phyloP scores from a whole-genome alignment of 2,797 vertebrate genomes.

The Coregonus sp. region DNA sequence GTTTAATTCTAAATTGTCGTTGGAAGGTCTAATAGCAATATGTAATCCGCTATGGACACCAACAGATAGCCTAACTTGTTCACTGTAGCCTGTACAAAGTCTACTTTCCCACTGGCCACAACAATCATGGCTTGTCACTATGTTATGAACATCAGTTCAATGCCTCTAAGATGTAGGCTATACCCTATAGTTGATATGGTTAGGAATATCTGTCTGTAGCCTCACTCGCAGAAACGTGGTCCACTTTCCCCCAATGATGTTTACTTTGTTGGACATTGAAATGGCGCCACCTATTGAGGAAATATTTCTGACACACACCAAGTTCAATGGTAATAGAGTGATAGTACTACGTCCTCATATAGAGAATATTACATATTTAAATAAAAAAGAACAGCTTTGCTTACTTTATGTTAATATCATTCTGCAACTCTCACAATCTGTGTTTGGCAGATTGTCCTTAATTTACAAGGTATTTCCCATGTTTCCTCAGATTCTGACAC shows the following conservation, averaged over 20 bases:
- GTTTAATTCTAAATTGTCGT: not conserved
- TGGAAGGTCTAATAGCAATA: not conserved
- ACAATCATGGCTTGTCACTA: not conserved
- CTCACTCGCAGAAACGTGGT: not conserved
- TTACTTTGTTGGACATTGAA: constrained; percentile 22
- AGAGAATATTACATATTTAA: not conserved
- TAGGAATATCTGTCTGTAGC: not conserved
- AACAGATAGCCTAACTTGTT: not conserved
- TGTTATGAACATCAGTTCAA: not conserved
- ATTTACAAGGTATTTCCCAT: not conserved
- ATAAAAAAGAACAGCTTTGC: not conserved
- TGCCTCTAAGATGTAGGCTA: not conserved
- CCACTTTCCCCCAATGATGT: not conserved
- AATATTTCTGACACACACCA: constrained; percentile 16
- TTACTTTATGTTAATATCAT: not conserved
- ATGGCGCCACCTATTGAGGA: constrained; percentile 52
- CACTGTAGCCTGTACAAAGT: not conserved
- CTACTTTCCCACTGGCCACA: not conserved
- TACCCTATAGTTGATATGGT: not conserved
- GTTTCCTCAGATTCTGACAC: constrained; percentile 60
- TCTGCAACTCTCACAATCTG: constrained; percentile 1
- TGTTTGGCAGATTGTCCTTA: not conserved
- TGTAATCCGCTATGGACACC: not conserved
- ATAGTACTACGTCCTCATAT: not conserved
- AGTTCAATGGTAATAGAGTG: constrained; percentile 6